Percentiles rank a stretch among this genome's conserved stretches.
phyloP scores from a whole-genome alignment of 2,113 vertebrate genomes.

The Oreochromis spilurus region DNA sequence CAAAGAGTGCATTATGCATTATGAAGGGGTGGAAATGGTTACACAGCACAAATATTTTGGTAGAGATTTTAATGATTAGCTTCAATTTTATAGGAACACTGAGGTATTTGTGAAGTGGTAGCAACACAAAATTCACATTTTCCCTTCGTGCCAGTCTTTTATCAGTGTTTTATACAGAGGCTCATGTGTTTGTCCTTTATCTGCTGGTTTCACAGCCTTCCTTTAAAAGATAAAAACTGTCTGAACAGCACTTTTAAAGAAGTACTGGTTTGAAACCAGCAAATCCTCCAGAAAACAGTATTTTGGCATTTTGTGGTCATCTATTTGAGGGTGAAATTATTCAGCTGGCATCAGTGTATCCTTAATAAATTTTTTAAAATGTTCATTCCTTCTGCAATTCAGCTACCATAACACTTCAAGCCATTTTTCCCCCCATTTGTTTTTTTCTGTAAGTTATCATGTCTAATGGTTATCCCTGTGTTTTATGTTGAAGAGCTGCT shows the following conservation, averaged over 20 bases:
- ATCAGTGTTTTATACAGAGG: not conserved
- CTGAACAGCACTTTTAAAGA: not conserved
- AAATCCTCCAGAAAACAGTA: not conserved
- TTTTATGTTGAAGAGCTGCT: not conserved
- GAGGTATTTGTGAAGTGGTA: not conserved
- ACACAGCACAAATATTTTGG: not conserved
- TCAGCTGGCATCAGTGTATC: not conserved
- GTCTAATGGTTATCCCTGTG: not conserved
- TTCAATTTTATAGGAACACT: not conserved
- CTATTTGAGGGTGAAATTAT: not conserved
- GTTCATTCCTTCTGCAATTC: not conserved
- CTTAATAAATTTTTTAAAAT: not conserved
- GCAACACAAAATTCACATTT: not conserved
- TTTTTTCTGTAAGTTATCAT: not conserved
- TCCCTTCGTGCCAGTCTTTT: not conserved
- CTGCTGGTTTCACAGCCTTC: not conserved
- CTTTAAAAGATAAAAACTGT: not conserved
- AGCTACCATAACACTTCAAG: not conserved
- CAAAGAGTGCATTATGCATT: not conserved
- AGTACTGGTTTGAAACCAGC: not conserved
- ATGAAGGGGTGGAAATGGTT: not conserved
- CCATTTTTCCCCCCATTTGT: not conserved
- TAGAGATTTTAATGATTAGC: not conserved
- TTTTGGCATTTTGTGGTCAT: not conserved
- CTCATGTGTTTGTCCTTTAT: not conserved